phyloP scores from a whole-genome alignment of 2,113 vertebrate genomes.

The Artemisiospiza belli region DNA sequence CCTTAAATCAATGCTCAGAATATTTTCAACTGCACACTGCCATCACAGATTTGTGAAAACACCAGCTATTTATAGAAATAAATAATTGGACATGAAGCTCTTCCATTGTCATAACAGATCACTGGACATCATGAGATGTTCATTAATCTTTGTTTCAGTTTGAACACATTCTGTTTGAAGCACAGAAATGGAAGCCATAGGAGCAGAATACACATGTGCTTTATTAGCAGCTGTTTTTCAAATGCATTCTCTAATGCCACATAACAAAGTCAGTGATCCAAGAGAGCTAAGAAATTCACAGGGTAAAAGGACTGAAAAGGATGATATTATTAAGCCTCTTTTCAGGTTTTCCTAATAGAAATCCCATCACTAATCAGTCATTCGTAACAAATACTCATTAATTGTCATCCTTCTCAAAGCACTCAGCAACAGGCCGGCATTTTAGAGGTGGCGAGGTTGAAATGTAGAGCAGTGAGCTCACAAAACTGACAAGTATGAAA shows the following conservation, averaged over 20 bases:
- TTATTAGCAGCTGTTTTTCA: constrained; percentile 14
- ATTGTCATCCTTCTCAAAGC: not conserved
- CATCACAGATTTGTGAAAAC: not conserved
- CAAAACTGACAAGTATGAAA: not conserved
- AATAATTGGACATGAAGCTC: not conserved
- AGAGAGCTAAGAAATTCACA: not conserved
- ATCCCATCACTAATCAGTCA: not conserved
- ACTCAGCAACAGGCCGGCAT: not conserved
- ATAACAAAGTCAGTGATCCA: constrained; percentile 22
- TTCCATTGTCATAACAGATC: constrained; percentile 17
- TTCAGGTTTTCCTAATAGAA: constrained; percentile 1
- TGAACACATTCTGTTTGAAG: not conserved
- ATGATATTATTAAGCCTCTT: constrained; percentile 3
- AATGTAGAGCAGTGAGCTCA: not conserved
- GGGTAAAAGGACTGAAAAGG: not conserved
- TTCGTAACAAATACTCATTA: constrained; percentile 43
- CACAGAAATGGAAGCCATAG: not conserved
- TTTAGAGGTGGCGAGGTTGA: not conserved
- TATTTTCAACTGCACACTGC: not conserved
- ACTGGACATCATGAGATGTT: not conserved
- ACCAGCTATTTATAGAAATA: not conserved
- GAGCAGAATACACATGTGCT: not conserved
- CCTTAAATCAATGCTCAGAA: not conserved
- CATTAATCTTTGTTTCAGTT: constrained; percentile 6
- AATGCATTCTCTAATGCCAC: constrained; percentile 32